A percentile compares a stretch with the other conserved stretches of the same genome.
Conservation (phyloP, 2,113 vertebrate species). For the Macroglossus sobrinus region DNA sequence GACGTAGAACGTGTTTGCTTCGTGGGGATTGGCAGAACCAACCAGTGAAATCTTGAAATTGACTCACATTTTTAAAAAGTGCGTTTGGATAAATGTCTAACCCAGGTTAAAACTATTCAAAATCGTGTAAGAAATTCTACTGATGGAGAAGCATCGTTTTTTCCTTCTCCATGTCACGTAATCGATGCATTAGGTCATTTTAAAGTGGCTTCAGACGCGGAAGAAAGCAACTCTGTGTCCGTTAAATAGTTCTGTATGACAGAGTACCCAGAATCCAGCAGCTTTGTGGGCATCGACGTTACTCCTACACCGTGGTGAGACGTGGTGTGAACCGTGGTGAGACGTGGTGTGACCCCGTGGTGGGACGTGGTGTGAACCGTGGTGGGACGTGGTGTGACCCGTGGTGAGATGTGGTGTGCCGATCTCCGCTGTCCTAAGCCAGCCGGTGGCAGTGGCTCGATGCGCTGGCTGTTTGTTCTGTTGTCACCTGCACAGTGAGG, state of each 20-base stretch:
- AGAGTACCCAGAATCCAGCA: neutral
- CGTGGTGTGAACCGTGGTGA: too few relatives aligned
- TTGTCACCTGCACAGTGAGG: too few relatives aligned
- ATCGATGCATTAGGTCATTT: neutral
- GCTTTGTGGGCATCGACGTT: neutral
- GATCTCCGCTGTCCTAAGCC: too few relatives aligned
- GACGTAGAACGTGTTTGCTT: neutral
- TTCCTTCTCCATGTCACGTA: neutral
- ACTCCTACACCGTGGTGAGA: too few relatives aligned
- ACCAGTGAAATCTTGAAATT: neutral
- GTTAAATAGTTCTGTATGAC: neutral
- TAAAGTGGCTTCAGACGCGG: neutral
- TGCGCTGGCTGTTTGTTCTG: too few relatives aligned
- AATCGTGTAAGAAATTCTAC: neutral
- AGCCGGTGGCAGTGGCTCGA: too few relatives aligned
- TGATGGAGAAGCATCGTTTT: neutral
- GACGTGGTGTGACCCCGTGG: too few relatives aligned
- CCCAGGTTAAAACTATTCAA: neutral
- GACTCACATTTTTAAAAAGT: neutral
- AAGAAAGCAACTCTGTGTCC: neutral
- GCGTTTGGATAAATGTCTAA: neutral
- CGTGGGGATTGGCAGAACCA: neutral
- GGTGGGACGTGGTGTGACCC: too few relatives aligned
- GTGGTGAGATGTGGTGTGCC: too few relatives aligned
- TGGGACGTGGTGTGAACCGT: too few relatives aligned